Percentiles rank a stretch among this genome's conserved stretches.
Evolutionary conservation across 2,113 vertebrate species (phyloP).

Genomic region (Okapia johnstoni): DNA sequence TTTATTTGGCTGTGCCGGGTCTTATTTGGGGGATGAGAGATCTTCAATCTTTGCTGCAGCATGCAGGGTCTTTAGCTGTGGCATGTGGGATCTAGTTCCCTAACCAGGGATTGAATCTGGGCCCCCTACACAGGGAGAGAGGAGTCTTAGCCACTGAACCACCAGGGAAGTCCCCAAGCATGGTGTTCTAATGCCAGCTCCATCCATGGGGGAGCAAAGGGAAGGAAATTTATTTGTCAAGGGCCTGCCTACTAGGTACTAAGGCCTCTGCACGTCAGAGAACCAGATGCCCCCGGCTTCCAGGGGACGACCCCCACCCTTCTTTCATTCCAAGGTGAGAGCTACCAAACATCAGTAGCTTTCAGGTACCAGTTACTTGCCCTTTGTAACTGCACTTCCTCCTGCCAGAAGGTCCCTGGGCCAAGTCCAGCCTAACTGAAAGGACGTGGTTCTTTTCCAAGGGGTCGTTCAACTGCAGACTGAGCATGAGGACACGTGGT

Average conservation of each 20-base stretch:
- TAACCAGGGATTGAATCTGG: background rate
- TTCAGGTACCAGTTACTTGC: background rate
- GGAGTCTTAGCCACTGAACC: background rate
- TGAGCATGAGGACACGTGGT: background rate
- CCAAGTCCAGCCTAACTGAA: background rate
- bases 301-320: accelerated
- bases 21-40: background rate
- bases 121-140: background rate
- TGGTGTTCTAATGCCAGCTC: background rate
- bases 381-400: background rate
- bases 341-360: background rate
- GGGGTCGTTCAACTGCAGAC: background rate
- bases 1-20: background rate
- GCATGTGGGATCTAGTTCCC: background rate
- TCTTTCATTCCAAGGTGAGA: background rate
- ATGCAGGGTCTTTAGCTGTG: background rate
- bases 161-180: background rate
- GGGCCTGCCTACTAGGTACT: accelerated
- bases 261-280: background rate
- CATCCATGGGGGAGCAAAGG: background rate
- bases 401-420: background rate
- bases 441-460: background rate
- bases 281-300: no score
- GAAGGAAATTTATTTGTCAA: background rate
- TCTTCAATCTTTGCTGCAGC: background rate